Evolutionary conservation across 2,888 invertebrate genomes (phyloP).

Genomic region (Campaea margaritaria): DNA sequence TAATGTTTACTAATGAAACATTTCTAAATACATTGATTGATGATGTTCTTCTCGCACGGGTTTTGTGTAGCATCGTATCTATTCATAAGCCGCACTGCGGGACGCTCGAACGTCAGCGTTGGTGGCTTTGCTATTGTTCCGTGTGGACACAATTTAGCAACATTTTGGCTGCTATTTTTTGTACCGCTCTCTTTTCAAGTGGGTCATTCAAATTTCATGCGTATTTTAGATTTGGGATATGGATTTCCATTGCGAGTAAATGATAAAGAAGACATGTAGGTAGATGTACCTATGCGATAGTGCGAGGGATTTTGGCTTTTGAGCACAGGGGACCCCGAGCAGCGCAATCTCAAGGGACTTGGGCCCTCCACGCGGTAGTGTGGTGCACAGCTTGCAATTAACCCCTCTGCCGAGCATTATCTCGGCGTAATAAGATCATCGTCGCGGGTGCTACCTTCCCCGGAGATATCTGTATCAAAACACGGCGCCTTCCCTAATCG

Average conservation of each 20-base stretch:
- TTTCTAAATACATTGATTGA: constrained; percentile 83
- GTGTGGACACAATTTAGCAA: constrained; percentile 71
- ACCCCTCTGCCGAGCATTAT: constrained; percentile 77
- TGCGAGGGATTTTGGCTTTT: not conserved
- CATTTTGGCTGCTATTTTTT: constrained; percentile 69
- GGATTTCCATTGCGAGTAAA: constrained; percentile 79
- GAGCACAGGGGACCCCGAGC: constrained; percentile 26
- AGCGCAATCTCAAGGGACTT: constrained; percentile 59
- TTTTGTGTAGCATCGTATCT: constrained; percentile 77
- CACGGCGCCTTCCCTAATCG: constrained; percentile 13
- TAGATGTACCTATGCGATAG: too few species aligned
- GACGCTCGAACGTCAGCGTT: constrained; percentile 72
- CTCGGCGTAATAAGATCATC: constrained; percentile 69
- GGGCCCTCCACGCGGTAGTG: constrained; percentile 65
- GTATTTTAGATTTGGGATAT: constrained; percentile 72
- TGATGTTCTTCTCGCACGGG: constrained; percentile 72
- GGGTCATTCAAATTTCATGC: constrained; percentile 81
- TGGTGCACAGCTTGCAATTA: constrained; percentile 80
- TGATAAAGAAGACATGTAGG: constrained; percentile 75
- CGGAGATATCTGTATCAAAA: constrained; percentile 48
- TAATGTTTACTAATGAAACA: constrained; percentile 85
- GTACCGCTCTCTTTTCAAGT: constrained; percentile 59
- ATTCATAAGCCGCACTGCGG: constrained; percentile 80
- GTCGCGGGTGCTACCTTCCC: constrained; percentile 41
- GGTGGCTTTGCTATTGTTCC: constrained; percentile 79